Evolutionary conservation across 2,797 vertebrate genomes (phyloP).

Genomic region (Urosaurus nigricauda): DNA sequence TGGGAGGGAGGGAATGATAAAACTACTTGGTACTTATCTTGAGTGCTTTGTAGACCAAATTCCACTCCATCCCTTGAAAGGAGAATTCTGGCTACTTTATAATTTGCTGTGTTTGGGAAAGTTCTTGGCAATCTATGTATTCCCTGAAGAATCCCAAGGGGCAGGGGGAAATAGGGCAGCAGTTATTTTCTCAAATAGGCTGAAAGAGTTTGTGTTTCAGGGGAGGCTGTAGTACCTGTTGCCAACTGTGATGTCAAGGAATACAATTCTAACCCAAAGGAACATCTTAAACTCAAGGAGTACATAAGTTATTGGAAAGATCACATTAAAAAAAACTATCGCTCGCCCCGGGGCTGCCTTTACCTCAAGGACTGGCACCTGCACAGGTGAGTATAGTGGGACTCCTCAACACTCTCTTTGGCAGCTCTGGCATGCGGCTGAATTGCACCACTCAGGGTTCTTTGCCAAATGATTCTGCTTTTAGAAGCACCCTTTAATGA

Average conservation of each 20-base stretch:
- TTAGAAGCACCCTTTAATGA: neutral
- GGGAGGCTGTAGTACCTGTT: constrained; percentile 92
- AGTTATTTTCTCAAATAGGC: neutral
- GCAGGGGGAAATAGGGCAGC: neutral
- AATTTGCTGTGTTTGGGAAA: no score
- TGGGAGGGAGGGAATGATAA: neutral
- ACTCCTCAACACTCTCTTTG: rapidly evolving
- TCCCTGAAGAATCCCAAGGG: no score
- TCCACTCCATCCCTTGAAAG: no score
- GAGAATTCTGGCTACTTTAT: no score
- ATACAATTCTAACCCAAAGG: constrained; percentile 95
- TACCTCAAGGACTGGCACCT: constrained; percentile 99
- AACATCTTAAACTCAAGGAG: constrained; percentile 89
- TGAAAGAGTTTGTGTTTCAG: constrained; percentile 77
- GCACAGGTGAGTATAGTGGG: constrained; percentile 83
- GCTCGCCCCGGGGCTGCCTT: constrained; percentile 88
- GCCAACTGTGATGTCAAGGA: constrained; percentile 93
- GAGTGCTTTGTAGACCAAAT: no score
- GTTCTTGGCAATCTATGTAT: no score
- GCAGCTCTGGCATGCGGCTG: neutral
- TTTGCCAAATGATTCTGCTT: rapidly evolving
- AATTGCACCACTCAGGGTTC: rapidly evolving
- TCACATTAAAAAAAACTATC: constrained; percentile 84
- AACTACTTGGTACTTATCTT: neutral
- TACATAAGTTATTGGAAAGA: constrained; percentile 93